A percentile compares a stretch with the other conserved stretches of the same genome.
phyloP scores from a whole-genome alignment of 1,140 invertebrate genomes.

The Lordiphosa mommai region DNA sequence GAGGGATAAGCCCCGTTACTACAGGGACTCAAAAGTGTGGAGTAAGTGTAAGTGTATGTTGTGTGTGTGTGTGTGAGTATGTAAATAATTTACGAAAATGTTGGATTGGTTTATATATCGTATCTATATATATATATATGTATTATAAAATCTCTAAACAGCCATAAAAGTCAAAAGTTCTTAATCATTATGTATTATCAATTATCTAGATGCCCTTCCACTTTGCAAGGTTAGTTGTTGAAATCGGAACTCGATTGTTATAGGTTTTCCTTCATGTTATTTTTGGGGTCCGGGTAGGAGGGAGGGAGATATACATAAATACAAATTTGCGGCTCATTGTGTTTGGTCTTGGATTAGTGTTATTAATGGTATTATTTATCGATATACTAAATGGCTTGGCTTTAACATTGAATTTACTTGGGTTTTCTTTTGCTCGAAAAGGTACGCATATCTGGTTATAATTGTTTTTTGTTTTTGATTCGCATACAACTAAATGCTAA shows the following conservation, averaged over 20 bases:
- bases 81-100: constrained; percentile 60
- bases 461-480: constrained; percentile 32
- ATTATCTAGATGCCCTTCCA: constrained; percentile 62
- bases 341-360: constrained; percentile 55
- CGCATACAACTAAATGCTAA: constrained; percentile 40
- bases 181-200: constrained; percentile 57
- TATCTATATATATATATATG: constrained; percentile 46
- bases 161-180: constrained; percentile 76
- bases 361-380: constrained; percentile 20
- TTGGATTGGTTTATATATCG: constrained; percentile 29
- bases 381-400: constrained; percentile 24
- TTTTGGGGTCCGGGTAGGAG: constrained; percentile 5
- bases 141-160: constrained; percentile 77
- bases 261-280: constrained; percentile 19
- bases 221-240: constrained; percentile 23
- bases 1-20: background rate
- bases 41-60: constrained; percentile 11
- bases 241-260: constrained; percentile 72
- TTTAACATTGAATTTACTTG: constrained; percentile 45
- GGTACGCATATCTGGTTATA: constrained; percentile 63
- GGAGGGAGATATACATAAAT: constrained; percentile 44
- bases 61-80: constrained; percentile 26
- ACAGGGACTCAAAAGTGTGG: constrained; percentile 14
- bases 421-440: constrained; percentile 43
- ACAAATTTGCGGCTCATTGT: constrained; percentile 68